Base-by-base conservation (phyloP, 2,888 invertebrate species). In the Polylopha cassiicola region DNA sequence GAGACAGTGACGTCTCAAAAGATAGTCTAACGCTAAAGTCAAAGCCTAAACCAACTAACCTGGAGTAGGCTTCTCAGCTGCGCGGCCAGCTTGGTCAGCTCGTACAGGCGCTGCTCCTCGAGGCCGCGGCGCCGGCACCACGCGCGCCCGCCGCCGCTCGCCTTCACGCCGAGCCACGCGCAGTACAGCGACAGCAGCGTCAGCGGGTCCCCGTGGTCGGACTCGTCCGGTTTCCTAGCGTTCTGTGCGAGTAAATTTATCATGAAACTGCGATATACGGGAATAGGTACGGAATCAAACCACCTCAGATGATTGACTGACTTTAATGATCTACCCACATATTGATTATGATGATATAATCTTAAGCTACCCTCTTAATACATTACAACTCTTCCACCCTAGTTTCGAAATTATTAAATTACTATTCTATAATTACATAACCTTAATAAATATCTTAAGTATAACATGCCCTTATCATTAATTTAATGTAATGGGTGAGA, bases 61-160 rank as follows among this genome's bases (percentile, higher is more conserved):
- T 90, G 90, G 7, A 98, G 81, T 43, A 97, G 87, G 37, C 92
- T 91, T 61, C 93, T 89, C 58, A 98, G 94, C 73, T 99, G 99
- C 13, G 92, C 89, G 18, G 97, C 89, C 3, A 99, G 82, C 80
- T 99, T 99, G 0, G 95, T 95, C 61, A 97, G 93, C 77, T 99
- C 99, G 64, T 98, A 99, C 61, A 99, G 92, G 11, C 99, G 85
- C 72, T 99, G 98, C 67, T 99, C 99, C 73, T 99, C 99, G 4
- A 99, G 86, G 0, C 97, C 98, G 39, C 97, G 86, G 39, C 93
- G 88, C 48, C 89, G 89, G 55, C 98, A 96, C 99, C 99, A 99
- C 43, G 90, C 89, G 26, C 91, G 87, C 0, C 75, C 80, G 0
- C 76, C 76, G 4, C 70, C 53, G 1, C 70, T 68, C 33, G 90